Evolutionary conservation across 2,113 vertebrate species (phyloP), one percentile per base, ranked within the genome.

Genomic region (Gasterosteus aculeatus): DNA sequence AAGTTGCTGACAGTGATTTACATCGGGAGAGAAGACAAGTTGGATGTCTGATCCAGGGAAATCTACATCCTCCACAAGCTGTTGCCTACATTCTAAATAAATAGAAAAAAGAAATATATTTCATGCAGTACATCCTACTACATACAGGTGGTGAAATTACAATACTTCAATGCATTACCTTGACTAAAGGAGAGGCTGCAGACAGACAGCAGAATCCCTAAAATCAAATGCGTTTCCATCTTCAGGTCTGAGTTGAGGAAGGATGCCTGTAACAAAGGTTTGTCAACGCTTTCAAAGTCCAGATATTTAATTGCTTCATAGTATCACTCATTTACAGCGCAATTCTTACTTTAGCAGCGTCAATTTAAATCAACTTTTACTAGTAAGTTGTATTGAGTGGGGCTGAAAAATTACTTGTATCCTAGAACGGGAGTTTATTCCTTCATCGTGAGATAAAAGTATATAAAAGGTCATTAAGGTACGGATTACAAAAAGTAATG

Each of bases 21-120:
- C 87, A 53, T 89, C 86, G 4, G 89, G 81, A 41, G 91, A 87
- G 31, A 78, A 80, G 16, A 89, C 8, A 12, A 10, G 71, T 8
- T 10, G 61, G 12, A 93, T 38, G 29, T 94, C 89, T 56, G 69
- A 31, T 61, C 90, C 92, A 0, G 77, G 77, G 16, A 93, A 93
- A 64, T 93, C 88, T 2, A 87, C 2, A 18, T 92, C 75, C 49
- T 71, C 63, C 31, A 46, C 4, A 29, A 89, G 54, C 18, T 65
- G 41, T 4, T 0, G 7, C 0, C 4, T 29, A 41, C 92, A 92
- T 3, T 56, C 91, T 92, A 69, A 2, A 72, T 31, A 81, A 39
- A 82, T 19, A 2, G 6, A 29, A 51, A 64, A 18, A 0, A 11
- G 11, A 57, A 7, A 68, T 14, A 41, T 2, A 22, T 16, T 26